Conservation (phyloP, 2,888 invertebrate genomes). For the Neoitamus cyanurus region DNA sequence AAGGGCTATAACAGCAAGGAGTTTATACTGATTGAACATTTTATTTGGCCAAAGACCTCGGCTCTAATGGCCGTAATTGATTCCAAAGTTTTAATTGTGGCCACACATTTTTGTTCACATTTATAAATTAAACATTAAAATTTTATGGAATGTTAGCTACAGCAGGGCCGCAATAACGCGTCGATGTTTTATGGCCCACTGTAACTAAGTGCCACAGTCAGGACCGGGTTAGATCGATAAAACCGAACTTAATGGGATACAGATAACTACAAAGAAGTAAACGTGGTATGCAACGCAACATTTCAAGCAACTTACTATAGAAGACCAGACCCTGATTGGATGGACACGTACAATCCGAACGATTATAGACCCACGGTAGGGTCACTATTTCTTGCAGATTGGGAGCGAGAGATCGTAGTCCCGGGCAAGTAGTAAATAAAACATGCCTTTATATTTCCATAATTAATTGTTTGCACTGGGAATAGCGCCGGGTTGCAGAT, state of each 20-base stretch:
- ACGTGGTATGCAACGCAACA: neutral
- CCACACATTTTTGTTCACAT: slow-evolving; percentile 47
- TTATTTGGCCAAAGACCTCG: slow-evolving; percentile 49
- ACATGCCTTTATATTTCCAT: neutral
- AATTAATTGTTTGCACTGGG: neutral
- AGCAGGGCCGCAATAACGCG: neutral
- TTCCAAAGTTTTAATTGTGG: slow-evolving; percentile 48
- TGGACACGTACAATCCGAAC: neutral
- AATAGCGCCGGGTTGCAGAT: too few relatives aligned
- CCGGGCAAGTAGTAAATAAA: neutral
- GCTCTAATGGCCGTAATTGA: slow-evolving; percentile 48
- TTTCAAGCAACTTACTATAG: neutral
- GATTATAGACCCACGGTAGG: neutral
- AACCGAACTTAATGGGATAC: neutral
- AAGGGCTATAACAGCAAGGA: slow-evolving; percentile 5
- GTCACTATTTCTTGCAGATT: neutral
- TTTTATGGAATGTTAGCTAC: slow-evolving; percentile 15
- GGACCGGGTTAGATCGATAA: neutral
- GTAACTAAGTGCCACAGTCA: neutral
- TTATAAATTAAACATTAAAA: slow-evolving; percentile 38
- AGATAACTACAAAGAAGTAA: slow-evolving; percentile 1
- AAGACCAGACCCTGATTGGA: neutral
- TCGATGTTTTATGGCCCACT: neutral
- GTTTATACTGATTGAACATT: slow-evolving; percentile 51
- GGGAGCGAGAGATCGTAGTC: neutral